phyloP scores from a whole-genome alignment of 2,113 vertebrate genomes.

The Orientallactaga bullata region DNA sequence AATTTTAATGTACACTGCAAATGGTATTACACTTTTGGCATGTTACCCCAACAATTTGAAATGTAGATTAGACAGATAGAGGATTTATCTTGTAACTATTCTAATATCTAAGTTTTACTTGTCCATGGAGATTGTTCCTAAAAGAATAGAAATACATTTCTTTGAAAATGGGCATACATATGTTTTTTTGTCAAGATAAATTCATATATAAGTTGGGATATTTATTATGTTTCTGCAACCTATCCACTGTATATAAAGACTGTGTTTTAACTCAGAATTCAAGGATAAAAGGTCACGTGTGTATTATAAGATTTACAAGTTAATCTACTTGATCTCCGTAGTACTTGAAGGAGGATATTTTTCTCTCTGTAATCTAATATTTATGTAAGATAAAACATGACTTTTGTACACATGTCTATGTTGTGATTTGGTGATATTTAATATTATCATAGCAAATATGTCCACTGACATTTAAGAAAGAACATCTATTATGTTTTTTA shows the following conservation, averaged over 20 bases:
- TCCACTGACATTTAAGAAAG: neutral
- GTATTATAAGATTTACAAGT: neutral
- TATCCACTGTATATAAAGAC: neutral
- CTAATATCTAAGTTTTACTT: neutral
- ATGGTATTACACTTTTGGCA: neutral
- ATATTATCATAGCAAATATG: neutral
- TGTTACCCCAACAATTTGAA: neutral
- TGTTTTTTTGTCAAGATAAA: neutral
- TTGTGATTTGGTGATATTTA: slow-evolving; percentile 21
- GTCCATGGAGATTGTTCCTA: neutral
- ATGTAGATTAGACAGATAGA: neutral
- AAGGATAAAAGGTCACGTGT: neutral
- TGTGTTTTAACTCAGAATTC: neutral
- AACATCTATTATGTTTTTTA: neutral
- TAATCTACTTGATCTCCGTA: neutral
- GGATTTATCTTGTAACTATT: neutral
- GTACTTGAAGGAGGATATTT: slow-evolving; percentile 1
- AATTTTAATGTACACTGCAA: no score
- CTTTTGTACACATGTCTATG: neutral
- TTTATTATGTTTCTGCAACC: neutral
- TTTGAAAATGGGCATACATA: neutral
- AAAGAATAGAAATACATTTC: neutral
- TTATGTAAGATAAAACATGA: neutral
- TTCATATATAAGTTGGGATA: neutral
- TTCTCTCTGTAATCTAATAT: neutral